Conservation (phyloP, 1,140 invertebrate species). For the Ctenoplectra terminalis region DNA sequence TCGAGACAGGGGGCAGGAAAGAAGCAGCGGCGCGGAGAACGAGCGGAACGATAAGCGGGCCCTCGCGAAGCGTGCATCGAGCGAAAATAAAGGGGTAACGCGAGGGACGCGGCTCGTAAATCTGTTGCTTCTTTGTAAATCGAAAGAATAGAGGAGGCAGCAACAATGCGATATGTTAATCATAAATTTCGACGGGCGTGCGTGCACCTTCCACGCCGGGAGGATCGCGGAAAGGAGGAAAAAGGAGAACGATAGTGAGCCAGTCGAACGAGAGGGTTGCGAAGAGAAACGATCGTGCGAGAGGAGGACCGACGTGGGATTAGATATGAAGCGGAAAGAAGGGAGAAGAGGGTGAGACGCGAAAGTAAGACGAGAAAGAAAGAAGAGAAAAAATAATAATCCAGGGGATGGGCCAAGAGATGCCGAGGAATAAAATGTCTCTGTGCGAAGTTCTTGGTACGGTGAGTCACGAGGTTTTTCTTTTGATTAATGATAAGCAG, state of each 20-base stretch:
- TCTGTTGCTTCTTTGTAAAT: slow-evolving; percentile 53
- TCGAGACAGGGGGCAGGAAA: not conserved
- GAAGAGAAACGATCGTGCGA: not conserved
- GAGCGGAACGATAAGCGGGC: slow-evolving; percentile 4
- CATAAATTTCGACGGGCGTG: slow-evolving; percentile 53
- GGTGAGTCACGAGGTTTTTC: not conserved
- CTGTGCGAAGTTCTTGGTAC: not conserved
- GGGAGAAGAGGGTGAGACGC: not conserved
- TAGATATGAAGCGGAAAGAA: too few species aligned
- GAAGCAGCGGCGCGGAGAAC: too few species aligned
- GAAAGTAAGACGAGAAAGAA: not conserved
- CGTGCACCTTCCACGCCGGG: slow-evolving; percentile 5
- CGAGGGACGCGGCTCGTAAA: slow-evolving; percentile 44
- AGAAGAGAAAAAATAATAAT: not conserved
- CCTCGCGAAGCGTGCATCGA: not conserved
- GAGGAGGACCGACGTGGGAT: not conserved
- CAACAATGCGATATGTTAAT: slow-evolving; percentile 57
- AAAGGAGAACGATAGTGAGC: not conserved
- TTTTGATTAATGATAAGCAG: not conserved
- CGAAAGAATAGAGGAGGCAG: slow-evolving; percentile 34
- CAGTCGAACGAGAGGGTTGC: not conserved
- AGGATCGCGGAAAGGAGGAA: slow-evolving; percentile 7
- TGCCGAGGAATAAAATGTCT: not conserved
- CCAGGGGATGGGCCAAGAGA: not conserved
- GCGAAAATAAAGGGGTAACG: slow-evolving; percentile 43